Evolutionary conservation across 2,888 invertebrate genomes (phyloP), one percentile per base, ranked within the genome.

Genomic region (Timema cristinae): DNA sequence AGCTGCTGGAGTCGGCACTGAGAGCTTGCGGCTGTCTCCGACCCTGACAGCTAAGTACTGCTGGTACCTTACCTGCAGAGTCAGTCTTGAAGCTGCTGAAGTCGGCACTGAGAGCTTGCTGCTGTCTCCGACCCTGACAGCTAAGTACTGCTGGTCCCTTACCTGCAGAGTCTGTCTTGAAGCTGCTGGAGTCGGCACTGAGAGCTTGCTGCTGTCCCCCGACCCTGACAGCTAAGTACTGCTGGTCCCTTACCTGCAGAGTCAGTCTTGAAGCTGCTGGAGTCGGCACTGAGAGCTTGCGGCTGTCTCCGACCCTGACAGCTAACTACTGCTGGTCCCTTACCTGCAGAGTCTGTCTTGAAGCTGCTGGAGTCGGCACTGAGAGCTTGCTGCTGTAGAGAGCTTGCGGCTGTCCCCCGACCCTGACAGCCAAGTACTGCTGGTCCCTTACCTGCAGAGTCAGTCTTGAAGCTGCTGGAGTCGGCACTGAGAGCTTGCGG

Each of bases 391-490:
- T 70, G 71, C 48, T 73, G 68, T 7, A n/a, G 6, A 84, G 77
- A 4, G 83, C 76, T 92, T 79, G 82, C 16, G 70, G 71, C 48
- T 73, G 68, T 7, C 80, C 63, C 81, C 81, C 11, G 83, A 82
- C 32, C 5, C 84, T 85, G 13, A 91, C 89, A 0, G 91, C 91
- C 66, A 91, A 81, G 82, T 92, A 92, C 80, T 92, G 92, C 79
- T 88, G 88, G 82, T 92, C 92, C 72, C 91, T 86, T 82, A 91
- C 92, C 78, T 90, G 91, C 80, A 92, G 92, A 84, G 91, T 91
- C 82, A 92, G 92, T 81, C 77, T 86, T 86, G 77, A 84, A 86
- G 75, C 89, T 89, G 52, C 85, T 86, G 13, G 85, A 84, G 78
- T 87, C 87, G 69, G 84, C 83, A 70, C 84, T 84, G 6, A 84